Percentiles rank a stretch among this genome's conserved stretches.
Conservation (phyloP, 2,888 invertebrate genomes). For the Cheilosia soror region DNA sequence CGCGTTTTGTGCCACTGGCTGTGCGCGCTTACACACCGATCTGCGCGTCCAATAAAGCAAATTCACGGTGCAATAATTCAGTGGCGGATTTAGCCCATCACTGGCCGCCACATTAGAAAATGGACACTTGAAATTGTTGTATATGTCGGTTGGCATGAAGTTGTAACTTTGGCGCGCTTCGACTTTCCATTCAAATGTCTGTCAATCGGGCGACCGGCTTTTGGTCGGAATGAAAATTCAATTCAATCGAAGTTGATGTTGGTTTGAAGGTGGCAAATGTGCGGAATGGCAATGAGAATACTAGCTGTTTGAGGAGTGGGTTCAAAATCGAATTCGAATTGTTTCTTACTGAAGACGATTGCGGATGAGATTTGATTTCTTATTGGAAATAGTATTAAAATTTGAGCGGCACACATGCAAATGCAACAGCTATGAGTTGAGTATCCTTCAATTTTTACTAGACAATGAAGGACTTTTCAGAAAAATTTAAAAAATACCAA, state of each 20-base stretch:
- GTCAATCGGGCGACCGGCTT: slow-evolving; percentile 30
- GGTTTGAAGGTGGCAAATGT: slow-evolving; percentile 11
- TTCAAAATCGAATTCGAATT: neutral
- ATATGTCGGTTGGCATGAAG: slow-evolving; percentile 61
- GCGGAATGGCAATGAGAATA: neutral
- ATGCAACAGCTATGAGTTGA: too few relatives aligned
- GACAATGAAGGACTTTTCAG: too few relatives aligned
- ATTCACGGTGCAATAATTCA: slow-evolving; percentile 65
- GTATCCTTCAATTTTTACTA: too few relatives aligned
- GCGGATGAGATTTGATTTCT: too few relatives aligned
- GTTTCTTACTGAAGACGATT: too few relatives aligned
- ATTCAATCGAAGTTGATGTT: slow-evolving; percentile 12
- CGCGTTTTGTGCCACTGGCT: neutral
- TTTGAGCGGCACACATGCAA: too few relatives aligned
- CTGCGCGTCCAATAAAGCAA: slow-evolving; percentile 61
- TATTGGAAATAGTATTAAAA: too few relatives aligned
- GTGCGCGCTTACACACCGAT: slow-evolving; percentile 1
- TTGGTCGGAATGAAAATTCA: slow-evolving; percentile 34
- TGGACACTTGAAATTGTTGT: slow-evolving; percentile 67
- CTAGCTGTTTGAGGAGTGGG: too few relatives aligned
- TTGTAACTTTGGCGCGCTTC: slow-evolving; percentile 60
- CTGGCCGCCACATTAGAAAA: slow-evolving; percentile 56
- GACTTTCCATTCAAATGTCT: slow-evolving; percentile 67
- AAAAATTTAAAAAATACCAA: too few relatives aligned
- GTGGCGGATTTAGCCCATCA: slow-evolving; percentile 59